phyloP scores from a whole-genome alignment of 2,888 invertebrate species.

The Caenorhabditis sp. region DNA sequence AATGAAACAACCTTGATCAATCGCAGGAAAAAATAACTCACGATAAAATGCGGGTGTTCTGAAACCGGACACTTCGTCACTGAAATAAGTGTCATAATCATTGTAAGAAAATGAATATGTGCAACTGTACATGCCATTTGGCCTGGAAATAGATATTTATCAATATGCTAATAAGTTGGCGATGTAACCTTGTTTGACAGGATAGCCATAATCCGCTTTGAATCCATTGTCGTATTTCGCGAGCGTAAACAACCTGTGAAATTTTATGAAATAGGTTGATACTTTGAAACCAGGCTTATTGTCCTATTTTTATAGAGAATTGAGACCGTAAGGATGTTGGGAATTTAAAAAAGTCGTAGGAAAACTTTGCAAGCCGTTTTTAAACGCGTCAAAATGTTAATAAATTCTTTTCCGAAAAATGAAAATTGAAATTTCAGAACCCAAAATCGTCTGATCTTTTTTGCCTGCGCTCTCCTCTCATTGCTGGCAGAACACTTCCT shows the following conservation, averaged over 20 bases:
- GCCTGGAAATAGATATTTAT: conserved; percentile 37
- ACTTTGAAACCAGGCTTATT: neutral
- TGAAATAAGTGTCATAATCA: conserved; percentile 65
- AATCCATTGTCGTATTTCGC: conserved; percentile 66
- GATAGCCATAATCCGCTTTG: conserved; percentile 68
- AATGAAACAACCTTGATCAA: neutral
- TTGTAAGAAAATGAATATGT: conserved; percentile 66
- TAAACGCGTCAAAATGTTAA: no score
- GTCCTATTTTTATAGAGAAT: neutral
- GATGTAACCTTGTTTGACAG: conserved; percentile 64
- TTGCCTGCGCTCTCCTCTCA: no score
- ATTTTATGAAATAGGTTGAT: neutral
- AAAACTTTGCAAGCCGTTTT: neutral
- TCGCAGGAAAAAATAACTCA: conserved; percentile 23
- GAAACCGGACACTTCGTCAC: conserved; percentile 60
- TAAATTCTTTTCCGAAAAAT: no score
- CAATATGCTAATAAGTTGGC: neutral
- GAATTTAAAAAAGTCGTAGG: neutral
- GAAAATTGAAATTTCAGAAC: no score
- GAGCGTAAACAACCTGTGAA: conserved; percentile 49
- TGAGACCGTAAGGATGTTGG: neutral
- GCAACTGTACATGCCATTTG: conserved; percentile 68
- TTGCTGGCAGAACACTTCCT: no score
- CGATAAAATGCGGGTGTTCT: conserved; percentile 68
- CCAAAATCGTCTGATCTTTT: no score